These are phyloP conservation scores for Rhysida immarginata DNA, from an alignment of 1,140 invertebrate species.

Conservation along the genomic window DNA sequence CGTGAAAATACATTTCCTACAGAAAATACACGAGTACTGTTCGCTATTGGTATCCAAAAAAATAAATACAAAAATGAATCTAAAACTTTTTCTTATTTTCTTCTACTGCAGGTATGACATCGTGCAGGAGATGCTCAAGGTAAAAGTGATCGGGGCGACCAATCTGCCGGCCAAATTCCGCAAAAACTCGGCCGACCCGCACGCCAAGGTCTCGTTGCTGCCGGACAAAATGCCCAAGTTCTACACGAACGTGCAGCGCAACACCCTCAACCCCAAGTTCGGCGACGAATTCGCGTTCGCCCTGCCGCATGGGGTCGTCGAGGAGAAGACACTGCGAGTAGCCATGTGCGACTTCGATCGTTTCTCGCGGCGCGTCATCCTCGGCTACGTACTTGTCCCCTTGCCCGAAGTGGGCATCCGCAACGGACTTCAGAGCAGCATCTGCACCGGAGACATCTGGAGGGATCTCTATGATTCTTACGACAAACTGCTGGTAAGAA, in stretches of 20 bases:
- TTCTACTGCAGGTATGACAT: no score
- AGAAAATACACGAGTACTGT: no score
- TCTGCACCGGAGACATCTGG: constrained; percentile 17
- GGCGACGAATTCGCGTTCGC: constrained; percentile 24
- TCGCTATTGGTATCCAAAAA: no score
- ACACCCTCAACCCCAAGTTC: constrained; percentile 23
- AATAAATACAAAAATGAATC: no score
- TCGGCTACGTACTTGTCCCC: constrained; percentile 23
- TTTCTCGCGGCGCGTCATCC: constrained; percentile 22
- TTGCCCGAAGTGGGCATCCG: constrained; percentile 14
- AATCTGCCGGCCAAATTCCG: constrained; percentile 14
- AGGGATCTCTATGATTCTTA: constrained; percentile 11
- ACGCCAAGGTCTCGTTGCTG: constrained; percentile 15
- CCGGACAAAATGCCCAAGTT: constrained; percentile 18
- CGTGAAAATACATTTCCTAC: no score
- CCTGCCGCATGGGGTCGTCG: constrained; percentile 19
- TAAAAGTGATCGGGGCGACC: constrained; percentile 15
- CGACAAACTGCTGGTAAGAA: constrained; percentile 12
- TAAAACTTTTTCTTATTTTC: no score
- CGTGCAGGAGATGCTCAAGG: neutral
- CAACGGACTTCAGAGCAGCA: neutral
- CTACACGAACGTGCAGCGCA: constrained; percentile 20
- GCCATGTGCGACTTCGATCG: constrained; percentile 23
- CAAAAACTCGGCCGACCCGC: constrained; percentile 15
- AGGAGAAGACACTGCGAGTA: constrained; percentile 20